phyloP scores from a whole-genome alignment of 2,113 vertebrate genomes.

The Sylvilagus bachmani region DNA sequence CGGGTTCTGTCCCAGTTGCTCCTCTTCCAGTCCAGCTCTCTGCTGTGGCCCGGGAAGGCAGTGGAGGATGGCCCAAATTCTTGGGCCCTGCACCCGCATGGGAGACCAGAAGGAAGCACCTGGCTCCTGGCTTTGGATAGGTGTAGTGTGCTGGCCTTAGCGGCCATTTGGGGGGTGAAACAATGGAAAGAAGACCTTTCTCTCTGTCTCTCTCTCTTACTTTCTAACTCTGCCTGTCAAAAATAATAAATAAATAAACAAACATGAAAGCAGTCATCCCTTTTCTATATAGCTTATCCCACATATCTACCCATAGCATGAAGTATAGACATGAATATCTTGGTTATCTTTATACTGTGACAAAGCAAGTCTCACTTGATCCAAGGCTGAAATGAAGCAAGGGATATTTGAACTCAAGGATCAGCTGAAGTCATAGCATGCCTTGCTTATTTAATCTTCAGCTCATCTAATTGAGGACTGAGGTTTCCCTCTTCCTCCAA shows the following conservation, averaged over 20 bases:
- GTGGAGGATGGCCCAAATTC: no score
- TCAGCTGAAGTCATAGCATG: neutral
- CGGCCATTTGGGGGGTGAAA: no score
- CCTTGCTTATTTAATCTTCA: neutral
- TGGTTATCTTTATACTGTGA: neutral
- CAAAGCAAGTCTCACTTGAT: neutral
- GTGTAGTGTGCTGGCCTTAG: no score
- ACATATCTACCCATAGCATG: neutral
- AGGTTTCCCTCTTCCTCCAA: slow-evolving; percentile 63
- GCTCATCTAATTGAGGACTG: neutral
- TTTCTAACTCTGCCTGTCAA: no score
- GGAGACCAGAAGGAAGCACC: no score
- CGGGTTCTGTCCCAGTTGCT: no score
- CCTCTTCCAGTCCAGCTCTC: no score
- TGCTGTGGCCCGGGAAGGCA: no score
- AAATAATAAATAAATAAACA: neutral
- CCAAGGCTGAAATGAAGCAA: neutral
- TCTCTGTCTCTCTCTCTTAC: no score
- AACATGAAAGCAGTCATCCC: neutral
- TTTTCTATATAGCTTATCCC: neutral
- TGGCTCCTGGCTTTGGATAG: no score
- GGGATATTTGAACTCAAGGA: neutral
- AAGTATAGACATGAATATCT: neutral
- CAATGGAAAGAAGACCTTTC: no score
- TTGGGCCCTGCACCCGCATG: no score